phyloP scores from a whole-genome alignment of 2,888 invertebrate species.

The Bellardia bayeri region DNA sequence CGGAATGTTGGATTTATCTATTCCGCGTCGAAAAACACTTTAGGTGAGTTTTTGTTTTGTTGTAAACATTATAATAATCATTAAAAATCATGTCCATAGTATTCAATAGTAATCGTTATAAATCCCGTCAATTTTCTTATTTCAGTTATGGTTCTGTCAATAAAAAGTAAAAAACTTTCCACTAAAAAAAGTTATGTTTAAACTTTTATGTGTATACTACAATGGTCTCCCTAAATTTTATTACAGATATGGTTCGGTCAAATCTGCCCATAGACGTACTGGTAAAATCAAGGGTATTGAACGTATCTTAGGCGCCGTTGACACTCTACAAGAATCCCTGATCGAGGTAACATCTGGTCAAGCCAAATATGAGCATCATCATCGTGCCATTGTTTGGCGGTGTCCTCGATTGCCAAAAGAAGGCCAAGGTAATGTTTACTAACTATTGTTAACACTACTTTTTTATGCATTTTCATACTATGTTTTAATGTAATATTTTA shows the following conservation, averaged over 20 bases:
- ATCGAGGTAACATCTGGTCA: constrained; percentile 98
- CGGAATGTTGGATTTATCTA: constrained; percentile 99
- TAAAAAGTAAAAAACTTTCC: constrained; percentile 16
- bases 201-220: not conserved
- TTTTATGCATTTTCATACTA: too few species aligned
- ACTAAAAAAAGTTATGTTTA: not conserved
- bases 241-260: constrained; percentile 95
- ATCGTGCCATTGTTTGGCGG: constrained; percentile 98
- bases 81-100: not conserved
- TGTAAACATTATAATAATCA: too few species aligned
- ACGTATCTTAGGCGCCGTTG: constrained; percentile 95
- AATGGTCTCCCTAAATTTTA: not conserved
- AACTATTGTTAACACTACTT: not conserved
- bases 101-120: too few species aligned
- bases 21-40: constrained; percentile 99
- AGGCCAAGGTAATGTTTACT: constrained; percentile 92
- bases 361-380: constrained; percentile 99
- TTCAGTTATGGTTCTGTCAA: constrained; percentile 21
- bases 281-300: constrained; percentile 97
- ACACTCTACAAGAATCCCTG: constrained; percentile 94
- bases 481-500: constrained; percentile 80
- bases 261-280: constrained; percentile 94
- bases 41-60: constrained; percentile 80
- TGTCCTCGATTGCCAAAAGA: constrained; percentile 99
- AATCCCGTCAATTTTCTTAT: not conserved